Base-by-base conservation (phyloP, 2,888 invertebrate species). In the Pristionchus mayeri region DNA sequence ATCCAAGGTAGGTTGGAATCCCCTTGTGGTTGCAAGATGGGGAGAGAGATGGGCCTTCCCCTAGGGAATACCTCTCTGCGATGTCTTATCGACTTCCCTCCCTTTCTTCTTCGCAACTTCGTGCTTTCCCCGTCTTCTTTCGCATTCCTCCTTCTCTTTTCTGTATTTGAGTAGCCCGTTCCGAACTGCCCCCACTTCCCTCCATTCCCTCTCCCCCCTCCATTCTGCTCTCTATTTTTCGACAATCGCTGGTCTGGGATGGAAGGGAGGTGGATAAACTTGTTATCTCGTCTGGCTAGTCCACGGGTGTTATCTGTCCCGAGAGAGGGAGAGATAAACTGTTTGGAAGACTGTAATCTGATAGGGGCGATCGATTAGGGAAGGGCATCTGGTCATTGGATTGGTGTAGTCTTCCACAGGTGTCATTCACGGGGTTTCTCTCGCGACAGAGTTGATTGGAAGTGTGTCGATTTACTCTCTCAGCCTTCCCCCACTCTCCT, bases 71-170 rank as follows among this genome's bases (percentile, higher is more conserved):
- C 34, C 63, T 63, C 63, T 34, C 63, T 57, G 27, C 63, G 11
- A 63, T 63, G 63, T 63, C 63, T 63, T 63, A 63, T 63, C 63
- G 63, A 63, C 63, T 63, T 34, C 63, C n/a, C 63, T 30, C 63
- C 30, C 21, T 34, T 34, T 34, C 30, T 13, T 34, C 30, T 30
- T 63, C 21, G 34, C 63, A 63, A 63, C 30, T 63, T 63, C 60
- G 34, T 57, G 30, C 34, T 34, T 60, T 60, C 63, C 21, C 63
- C n/a, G 9, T 18, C 54, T n/a, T 18, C 63, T n/a, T 63, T 16
- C 34, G 16, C 63, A 34, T 63, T 63, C 63, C 30, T 63, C 63
- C n/a, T 30, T 30, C 30, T 63, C 34, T 30, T n/a, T 13, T 34
- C 63, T 3, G 63, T 63, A 34, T 34, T 30, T 63, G 63, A 63